A percentile compares a stretch with the other conserved stretches of the same genome.
These are phyloP conservation scores for Leptarthrus brevirostris DNA, from an alignment of 2,888 invertebrate genomes.

Conservation along the genomic window DNA sequence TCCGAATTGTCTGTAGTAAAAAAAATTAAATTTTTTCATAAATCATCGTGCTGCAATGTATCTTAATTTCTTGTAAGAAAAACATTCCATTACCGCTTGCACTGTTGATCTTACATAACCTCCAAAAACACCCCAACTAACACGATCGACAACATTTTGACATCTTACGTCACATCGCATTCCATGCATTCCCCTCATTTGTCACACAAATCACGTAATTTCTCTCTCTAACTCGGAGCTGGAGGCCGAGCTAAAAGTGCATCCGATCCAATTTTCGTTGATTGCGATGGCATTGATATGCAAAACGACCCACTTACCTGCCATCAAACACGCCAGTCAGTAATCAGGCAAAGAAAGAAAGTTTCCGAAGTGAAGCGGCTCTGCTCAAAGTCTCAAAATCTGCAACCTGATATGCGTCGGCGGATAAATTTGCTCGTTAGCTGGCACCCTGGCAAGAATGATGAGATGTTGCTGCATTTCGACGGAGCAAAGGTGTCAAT, in stretches of 20 bases:
- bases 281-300: slow-evolving; percentile 3
- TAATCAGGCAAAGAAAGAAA: slow-evolving; percentile 3
- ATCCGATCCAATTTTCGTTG: neutral
- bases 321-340: no score
- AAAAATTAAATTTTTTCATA: no score
- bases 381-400: neutral
- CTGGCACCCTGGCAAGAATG: no score
- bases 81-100: no score
- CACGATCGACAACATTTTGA: neutral
- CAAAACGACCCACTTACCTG: slow-evolving; percentile 17
- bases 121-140: no score
- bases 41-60: no score
- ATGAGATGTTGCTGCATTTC: neutral
- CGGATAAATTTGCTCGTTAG: neutral
- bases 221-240: slow-evolving; percentile 11
- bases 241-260: slow-evolving; percentile 21
- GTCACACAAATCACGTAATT: slow-evolving; percentile 11
- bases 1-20: no score
- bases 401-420: slow-evolving; percentile 21
- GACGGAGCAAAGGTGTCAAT: neutral
- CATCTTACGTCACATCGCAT: slow-evolving; percentile 27
- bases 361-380: neutral
- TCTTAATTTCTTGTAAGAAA: no score
- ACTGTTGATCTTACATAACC: slow-evolving; percentile 20
- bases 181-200: slow-evolving; percentile 15